Evolutionary conservation across 2,113 vertebrate genomes (phyloP), one percentile per base, ranked within the genome.

Genomic region (Percopsis transmontana): DNA sequence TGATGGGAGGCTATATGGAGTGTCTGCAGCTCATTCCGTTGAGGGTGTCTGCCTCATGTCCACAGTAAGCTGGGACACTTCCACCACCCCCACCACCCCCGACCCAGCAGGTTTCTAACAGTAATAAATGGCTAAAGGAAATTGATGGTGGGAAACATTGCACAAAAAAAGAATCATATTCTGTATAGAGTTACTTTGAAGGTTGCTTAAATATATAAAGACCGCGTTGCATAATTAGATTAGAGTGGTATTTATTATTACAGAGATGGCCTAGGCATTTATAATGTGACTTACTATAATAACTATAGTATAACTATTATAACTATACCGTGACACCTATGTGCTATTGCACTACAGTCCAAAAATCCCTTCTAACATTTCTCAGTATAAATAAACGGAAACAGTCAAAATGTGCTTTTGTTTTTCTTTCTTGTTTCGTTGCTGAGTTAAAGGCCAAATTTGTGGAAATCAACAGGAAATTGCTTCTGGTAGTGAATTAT

Each of bases 391-490:
- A 74, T 19, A 82, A 84, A 76, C 50, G 5, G 0, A 8, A n/a
- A 56, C 23, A 3, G 51, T 51, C 48, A 19, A 51, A 51, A 51
- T 51, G 20, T 51, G n/a, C n/a, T 51, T 19, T 51, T n/a, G 23
- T 24, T 53, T 53, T 41, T 20, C 13, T 13, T 55, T 60, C 41
- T 65, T 82, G 68, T 83, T 77, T 77, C 51, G 14, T 72, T 67
- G 19, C 41, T 70, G 62, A 67, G 76, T 87, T 65, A 85, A 83
- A 80, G 77, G 75, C 60, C 82, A 85, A 84, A 88, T 80, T 54
- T 78, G 69, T 89, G 85, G 61, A 82, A 80, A 74, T 58, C 33
- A 18, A 62, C 66, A 87, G 86, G 83, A 86, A 85, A 85, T 72
- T 54, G 62, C 62, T 62, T 61, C 13, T 11, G 27, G 56, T 70